Percentiles rank a stretch among this genome's conserved stretches.
These are phyloP conservation scores for Megaceryle torquata DNA, from an alignment of 2,113 vertebrate genomes.

Conservation along the genomic window DNA sequence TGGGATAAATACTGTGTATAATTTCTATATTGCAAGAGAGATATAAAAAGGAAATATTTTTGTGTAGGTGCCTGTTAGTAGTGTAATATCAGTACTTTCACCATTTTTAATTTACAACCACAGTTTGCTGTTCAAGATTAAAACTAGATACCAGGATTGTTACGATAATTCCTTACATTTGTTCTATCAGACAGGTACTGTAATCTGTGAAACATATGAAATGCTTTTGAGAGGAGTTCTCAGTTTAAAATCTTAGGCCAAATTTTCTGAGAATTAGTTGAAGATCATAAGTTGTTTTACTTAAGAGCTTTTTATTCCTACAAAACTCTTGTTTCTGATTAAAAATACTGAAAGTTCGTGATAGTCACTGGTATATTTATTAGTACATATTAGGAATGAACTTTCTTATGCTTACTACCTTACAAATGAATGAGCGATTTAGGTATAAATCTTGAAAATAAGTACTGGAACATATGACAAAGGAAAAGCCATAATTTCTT, in stretches of 20 bases:
- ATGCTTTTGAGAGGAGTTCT: background rate
- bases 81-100: background rate
- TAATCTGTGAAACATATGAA: background rate
- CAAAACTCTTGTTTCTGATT: background rate
- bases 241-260: background rate
- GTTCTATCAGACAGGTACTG: background rate
- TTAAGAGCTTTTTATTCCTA: background rate
- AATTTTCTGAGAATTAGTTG: background rate
- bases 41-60: background rate
- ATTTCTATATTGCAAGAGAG: background rate
- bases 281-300: background rate
- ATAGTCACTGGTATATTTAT: background rate
- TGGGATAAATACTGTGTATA: background rate
- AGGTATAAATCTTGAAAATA: background rate
- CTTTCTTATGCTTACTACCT: background rate
- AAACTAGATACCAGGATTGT: background rate
- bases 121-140: background rate
- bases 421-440: background rate
- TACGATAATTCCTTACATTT: background rate
- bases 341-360: background rate
- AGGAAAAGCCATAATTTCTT: background rate
- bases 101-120: background rate
- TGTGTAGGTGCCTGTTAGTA: background rate
- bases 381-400: background rate
- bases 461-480: background rate